phyloP scores from a whole-genome alignment of 2,888 invertebrate genomes.

The Temnothorax rugatulus region DNA sequence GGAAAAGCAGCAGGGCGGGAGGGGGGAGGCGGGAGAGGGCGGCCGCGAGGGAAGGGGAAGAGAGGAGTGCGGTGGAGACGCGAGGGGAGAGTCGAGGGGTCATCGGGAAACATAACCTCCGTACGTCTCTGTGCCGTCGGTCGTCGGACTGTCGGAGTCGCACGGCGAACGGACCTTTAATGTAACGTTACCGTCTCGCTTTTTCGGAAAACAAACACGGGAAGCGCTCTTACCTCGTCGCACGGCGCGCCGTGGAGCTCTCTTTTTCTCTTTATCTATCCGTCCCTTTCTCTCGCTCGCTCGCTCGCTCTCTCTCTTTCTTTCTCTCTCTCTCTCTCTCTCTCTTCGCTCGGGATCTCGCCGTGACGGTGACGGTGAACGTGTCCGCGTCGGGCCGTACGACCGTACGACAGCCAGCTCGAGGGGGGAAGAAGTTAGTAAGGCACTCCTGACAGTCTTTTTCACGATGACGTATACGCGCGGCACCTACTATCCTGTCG shows the following conservation, averaged over 20 bases:
- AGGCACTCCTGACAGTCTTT: slow-evolving; percentile 73
- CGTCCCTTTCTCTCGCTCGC: not conserved
- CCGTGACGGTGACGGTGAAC: slow-evolving; percentile 20
- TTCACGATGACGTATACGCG: slow-evolving; percentile 59
- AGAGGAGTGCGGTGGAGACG: slow-evolving; percentile 24
- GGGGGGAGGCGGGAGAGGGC: slow-evolving; percentile 55
- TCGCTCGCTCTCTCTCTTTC: not conserved
- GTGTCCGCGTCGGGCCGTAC: slow-evolving; percentile 20
- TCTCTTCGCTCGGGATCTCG: slow-evolving; percentile 38
- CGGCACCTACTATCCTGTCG: slow-evolving; percentile 38
- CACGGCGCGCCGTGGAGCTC: slow-evolving; percentile 26
- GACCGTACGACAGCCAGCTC: slow-evolving; percentile 8
- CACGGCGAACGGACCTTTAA: slow-evolving; percentile 44
- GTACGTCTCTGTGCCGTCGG: slow-evolving; percentile 59
- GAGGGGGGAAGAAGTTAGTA: slow-evolving; percentile 12
- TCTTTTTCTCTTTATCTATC: not conserved
- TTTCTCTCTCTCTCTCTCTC: not conserved
- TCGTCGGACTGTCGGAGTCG: slow-evolving; percentile 47
- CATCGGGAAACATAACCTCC: slow-evolving; percentile 80
- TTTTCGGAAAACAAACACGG: slow-evolving; percentile 31
- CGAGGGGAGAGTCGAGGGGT: slow-evolving; percentile 70
- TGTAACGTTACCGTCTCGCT: slow-evolving; percentile 54
- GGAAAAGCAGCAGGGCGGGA: slow-evolving; percentile 27
- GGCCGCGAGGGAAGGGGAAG: slow-evolving; percentile 42
- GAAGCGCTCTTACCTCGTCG: slow-evolving; percentile 73